These are phyloP conservation scores for Odontocolon sp. DNA, from an alignment of 2,888 invertebrate genomes.

Conservation along the genomic window DNA sequence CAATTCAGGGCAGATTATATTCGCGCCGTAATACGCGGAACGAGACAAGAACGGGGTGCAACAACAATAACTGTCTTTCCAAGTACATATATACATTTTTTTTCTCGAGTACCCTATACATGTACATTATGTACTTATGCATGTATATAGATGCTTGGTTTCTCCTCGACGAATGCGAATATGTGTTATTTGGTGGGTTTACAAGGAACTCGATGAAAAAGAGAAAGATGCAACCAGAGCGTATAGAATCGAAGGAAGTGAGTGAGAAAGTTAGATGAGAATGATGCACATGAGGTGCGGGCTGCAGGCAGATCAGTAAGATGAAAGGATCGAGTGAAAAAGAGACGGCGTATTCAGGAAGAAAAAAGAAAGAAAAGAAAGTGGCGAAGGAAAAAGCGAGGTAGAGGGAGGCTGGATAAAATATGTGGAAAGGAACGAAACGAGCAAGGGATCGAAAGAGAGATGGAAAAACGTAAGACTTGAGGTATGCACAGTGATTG, in stretches of 20 bases:
- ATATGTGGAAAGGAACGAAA: constrained; percentile 61
- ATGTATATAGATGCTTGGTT: constrained; percentile 8
- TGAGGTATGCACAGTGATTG: too few relatives aligned
- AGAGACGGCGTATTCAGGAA: constrained; percentile 43
- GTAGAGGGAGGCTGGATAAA: constrained; percentile 49
- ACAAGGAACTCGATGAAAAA: constrained; percentile 5
- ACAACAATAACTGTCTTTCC: constrained; percentile 51
- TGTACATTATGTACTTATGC: neutral
- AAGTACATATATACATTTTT: neutral
- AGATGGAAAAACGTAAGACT: constrained; percentile 43
- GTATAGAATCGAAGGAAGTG: constrained; percentile 1
- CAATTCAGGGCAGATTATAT: constrained; percentile 43
- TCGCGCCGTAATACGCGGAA: constrained; percentile 43
- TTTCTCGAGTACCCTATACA: too few relatives aligned
- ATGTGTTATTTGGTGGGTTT: constrained; percentile 25
- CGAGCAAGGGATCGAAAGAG: constrained; percentile 53
- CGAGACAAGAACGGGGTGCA: constrained; percentile 22
- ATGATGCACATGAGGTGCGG: constrained; percentile 38
- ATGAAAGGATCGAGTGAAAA: constrained; percentile 53
- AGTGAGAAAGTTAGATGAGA: constrained; percentile 17
- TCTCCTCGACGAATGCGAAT: constrained; percentile 32
- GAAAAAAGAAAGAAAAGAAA: constrained; percentile 17
- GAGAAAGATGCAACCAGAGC: constrained; percentile 18
- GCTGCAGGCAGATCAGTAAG: constrained; percentile 35
- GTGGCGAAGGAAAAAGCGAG: constrained; percentile 42